Conservation (phyloP, 2,113 vertebrate species). For the Alexandromys fortis region DNA sequence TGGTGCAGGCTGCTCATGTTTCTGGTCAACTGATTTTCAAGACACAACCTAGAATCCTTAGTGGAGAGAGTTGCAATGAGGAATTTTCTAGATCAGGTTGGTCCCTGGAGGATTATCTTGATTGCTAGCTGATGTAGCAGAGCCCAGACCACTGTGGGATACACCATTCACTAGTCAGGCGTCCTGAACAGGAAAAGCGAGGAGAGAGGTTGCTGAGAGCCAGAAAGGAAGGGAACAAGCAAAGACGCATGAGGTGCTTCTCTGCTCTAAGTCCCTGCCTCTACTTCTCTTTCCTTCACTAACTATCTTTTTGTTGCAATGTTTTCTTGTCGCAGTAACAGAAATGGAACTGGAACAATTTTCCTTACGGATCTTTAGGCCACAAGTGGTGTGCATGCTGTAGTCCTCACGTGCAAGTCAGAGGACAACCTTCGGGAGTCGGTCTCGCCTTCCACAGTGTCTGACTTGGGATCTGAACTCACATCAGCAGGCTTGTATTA, state of each 20-base stretch:
- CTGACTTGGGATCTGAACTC: background rate
- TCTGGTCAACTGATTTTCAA: background rate
- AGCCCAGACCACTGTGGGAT: too few relatives aligned
- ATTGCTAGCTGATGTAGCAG: background rate
- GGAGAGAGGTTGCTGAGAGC: too few relatives aligned
- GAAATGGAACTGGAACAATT: background rate
- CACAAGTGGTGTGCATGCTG: too few relatives aligned
- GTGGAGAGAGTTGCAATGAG: background rate
- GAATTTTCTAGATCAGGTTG: background rate
- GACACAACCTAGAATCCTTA: too few relatives aligned
- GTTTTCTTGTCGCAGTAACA: background rate
- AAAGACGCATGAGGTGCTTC: background rate
- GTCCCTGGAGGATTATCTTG: background rate
- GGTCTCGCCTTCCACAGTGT: too few relatives aligned
- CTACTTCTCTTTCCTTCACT: background rate
- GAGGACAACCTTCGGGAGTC: background rate
- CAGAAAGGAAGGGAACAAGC: background rate
- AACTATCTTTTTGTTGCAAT: background rate
- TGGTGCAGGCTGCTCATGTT: fast-evolving
- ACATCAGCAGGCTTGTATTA: background rate
- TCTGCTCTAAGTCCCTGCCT: too few relatives aligned
- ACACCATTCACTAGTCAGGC: background rate
- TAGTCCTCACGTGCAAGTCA: background rate
- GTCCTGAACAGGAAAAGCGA: background rate
- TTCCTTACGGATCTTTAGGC: background rate